Percentiles rank a stretch among this genome's conserved stretches.
Conservation (phyloP, 2,113 vertebrate species). For the Polyodon spathula region DNA sequence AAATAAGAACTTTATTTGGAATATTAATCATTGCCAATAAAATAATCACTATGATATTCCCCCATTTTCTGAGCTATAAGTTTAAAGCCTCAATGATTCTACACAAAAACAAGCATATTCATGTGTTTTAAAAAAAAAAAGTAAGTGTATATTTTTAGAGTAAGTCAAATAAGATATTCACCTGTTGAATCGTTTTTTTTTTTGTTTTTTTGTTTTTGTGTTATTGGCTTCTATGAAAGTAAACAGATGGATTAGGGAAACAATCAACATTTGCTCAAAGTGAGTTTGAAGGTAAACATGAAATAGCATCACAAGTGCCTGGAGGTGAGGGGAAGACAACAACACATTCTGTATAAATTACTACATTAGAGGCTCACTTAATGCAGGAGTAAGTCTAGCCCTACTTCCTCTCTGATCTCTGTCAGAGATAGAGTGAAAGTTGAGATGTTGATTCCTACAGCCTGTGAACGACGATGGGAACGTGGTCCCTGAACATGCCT, state of each 20-base stretch:
- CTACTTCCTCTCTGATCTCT: constrained; percentile 50
- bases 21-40: no score
- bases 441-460: constrained; percentile 32
- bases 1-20: no score
- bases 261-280: constrained; percentile 30
- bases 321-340: constrained; percentile 38
- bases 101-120: no score
- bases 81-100: no score
- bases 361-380: constrained; percentile 33
- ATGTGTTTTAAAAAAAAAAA: no score
- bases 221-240: constrained; percentile 24
- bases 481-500: no score
- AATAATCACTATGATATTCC: no score
- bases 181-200: constrained; percentile 27
- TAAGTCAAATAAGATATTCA: background rate
- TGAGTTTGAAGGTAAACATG: constrained; percentile 25
- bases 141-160: no score
- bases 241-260: constrained; percentile 37
- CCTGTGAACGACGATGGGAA: no score
- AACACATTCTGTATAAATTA: constrained; percentile 26
- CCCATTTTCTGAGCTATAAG: no score
- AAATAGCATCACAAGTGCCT: constrained; percentile 37
- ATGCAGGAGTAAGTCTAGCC: no score
- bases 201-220: no score
- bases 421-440: constrained; percentile 50